These are phyloP conservation scores for Spodoptera picta DNA, from an alignment of 2,888 invertebrate species.

Conservation along the genomic window DNA sequence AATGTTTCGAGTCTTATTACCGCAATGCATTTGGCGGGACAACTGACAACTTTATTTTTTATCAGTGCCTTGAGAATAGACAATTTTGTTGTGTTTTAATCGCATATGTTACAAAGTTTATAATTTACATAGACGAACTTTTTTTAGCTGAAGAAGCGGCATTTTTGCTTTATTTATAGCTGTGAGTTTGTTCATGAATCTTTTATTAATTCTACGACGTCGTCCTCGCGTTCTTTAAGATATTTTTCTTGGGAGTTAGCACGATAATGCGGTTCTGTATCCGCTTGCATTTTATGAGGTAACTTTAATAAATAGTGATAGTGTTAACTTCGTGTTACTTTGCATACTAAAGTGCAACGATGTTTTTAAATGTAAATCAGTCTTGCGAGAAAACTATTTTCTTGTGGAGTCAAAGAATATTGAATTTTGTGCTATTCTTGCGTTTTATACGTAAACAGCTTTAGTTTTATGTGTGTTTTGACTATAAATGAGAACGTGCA, in stretches of 20 bases:
- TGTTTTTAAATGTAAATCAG: conserved; percentile 43
- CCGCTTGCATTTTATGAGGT: conserved; percentile 38
- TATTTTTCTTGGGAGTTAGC: conserved; percentile 35
- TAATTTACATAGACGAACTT: conserved; percentile 3
- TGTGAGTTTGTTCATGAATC: conserved; percentile 25
- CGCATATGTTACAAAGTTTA: conserved; percentile 6
- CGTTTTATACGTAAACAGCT: not conserved
- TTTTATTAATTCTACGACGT: conserved; percentile 31
- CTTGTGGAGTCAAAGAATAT: conserved; percentile 24
- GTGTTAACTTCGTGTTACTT: conserved; percentile 30
- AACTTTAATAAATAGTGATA: conserved; percentile 44
- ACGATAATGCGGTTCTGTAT: conserved; percentile 26
- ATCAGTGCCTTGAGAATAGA: conserved; percentile 5
- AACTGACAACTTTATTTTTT: conserved; percentile 31
- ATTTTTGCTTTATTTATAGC: conserved; percentile 6
- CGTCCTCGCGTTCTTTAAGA: conserved; percentile 11
- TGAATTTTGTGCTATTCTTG: conserved; percentile 4
- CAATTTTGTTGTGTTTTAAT: conserved; percentile 6
- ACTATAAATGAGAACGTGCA: not conserved
- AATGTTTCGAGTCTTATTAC: conserved; percentile 35
- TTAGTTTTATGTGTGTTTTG: not conserved
- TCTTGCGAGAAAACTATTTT: conserved; percentile 20
- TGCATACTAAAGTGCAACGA: conserved; percentile 29
- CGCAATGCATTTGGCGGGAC: conserved; percentile 21
- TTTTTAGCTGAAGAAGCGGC: conserved; percentile 3